Conservation (phyloP, 1,140 invertebrate species). For the Diuraphis noxia region DNA sequence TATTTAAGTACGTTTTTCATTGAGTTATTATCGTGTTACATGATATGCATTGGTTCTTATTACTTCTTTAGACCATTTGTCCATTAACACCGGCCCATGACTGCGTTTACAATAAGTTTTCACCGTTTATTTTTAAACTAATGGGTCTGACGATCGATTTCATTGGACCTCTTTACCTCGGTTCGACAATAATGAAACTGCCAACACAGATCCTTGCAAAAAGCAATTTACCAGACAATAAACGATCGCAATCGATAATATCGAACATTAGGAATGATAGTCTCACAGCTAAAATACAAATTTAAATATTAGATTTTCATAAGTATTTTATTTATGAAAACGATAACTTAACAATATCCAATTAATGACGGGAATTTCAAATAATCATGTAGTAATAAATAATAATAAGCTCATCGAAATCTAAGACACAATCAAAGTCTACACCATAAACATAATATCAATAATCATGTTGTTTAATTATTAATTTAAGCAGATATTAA, state of each 20-base stretch:
- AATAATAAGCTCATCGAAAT: neutral
- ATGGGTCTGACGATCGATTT: constrained; percentile 8
- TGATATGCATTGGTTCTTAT: neutral
- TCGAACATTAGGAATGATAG: neutral
- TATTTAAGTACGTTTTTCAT: neutral
- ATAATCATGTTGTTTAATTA: neutral
- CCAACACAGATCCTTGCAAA: neutral
- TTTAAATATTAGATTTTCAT: neutral
- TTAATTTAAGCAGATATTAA: neutral
- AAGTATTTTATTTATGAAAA: neutral
- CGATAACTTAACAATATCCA: neutral
- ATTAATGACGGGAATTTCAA: neutral
- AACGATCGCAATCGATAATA: neutral
- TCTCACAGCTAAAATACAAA: neutral
- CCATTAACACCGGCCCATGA: neutral
- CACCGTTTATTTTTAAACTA: neutral
- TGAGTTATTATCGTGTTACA: neutral
- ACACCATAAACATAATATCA: neutral
- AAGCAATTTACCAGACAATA: neutral
- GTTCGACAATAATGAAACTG: neutral
- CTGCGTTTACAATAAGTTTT: constrained; percentile 9
- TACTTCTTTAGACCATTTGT: neutral
- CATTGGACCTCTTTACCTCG: neutral
- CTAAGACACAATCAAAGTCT: neutral
- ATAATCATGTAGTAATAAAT: neutral